Percentiles rank a stretch among this genome's conserved stretches.
Conservation (phyloP, 2,797 vertebrate genomes). For the Botia almorhae region DNA sequence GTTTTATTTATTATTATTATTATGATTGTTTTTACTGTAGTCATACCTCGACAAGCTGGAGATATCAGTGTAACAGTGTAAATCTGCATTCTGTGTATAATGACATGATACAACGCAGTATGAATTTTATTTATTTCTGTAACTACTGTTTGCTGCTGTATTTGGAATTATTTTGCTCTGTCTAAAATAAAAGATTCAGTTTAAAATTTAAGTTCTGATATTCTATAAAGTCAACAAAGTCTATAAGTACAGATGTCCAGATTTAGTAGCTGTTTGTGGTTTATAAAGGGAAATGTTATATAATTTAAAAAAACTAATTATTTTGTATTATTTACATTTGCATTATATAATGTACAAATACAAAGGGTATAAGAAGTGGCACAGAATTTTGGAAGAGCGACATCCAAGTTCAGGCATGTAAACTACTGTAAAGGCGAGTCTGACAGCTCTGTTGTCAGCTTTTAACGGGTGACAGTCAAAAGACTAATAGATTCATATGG, state of each 20-base stretch:
- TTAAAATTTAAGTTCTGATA: too few species aligned
- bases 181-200: too few species aligned
- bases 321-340: too few species aligned
- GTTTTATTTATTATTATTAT: too few species aligned
- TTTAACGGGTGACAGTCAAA: constrained; percentile 5
- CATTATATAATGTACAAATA: not conserved
- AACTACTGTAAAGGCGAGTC: not conserved
- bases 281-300: too few species aligned
- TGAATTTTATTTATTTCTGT: not conserved
- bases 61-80: not conserved
- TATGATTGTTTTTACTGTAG: not conserved
- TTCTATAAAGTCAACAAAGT: not conserved
- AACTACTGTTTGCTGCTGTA: not conserved
- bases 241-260: not conserved
- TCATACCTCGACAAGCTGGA: not conserved
- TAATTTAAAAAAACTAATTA: too few species aligned
- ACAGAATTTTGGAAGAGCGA: not conserved
- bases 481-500: not conserved
- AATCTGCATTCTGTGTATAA: not conserved
- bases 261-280: not conserved
- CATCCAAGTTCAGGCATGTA: not conserved
- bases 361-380: not conserved
- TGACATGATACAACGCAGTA: not conserved
- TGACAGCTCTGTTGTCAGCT: constrained; percentile 19
- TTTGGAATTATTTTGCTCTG: not conserved